Evolutionary conservation across 2,888 invertebrate species (phyloP).

Genomic region (Ecliptopera silaceata): DNA sequence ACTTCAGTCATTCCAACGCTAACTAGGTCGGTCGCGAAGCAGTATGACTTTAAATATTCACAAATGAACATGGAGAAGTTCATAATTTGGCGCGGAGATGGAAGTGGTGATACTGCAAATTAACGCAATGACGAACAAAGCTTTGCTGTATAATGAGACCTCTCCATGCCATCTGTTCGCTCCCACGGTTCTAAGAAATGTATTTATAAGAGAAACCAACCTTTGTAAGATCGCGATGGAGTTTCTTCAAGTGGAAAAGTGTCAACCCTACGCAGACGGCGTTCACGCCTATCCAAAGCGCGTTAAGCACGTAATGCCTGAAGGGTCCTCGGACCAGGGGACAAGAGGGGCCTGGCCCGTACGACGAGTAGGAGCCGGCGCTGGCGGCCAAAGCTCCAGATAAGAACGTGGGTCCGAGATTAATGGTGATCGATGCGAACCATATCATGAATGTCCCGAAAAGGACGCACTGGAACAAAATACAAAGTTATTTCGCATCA

Average conservation of each 20-base stretch:
- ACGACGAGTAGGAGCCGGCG: constrained; percentile 87
- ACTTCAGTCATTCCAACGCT: constrained; percentile 47
- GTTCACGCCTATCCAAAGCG: constrained; percentile 95
- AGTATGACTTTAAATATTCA: constrained; percentile 51
- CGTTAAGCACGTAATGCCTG: constrained; percentile 94
- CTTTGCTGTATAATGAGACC: constrained; percentile 46
- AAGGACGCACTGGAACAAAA: constrained; percentile 89
- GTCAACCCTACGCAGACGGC: constrained; percentile 93
- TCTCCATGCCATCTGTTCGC: constrained; percentile 59
- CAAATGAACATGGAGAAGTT: constrained; percentile 65
- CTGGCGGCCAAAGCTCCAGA: constrained; percentile 92
- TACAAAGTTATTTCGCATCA: constrained; percentile 13
- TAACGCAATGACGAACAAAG: constrained; percentile 47
- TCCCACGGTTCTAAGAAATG: constrained; percentile 29
- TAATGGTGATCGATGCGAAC: constrained; percentile 95
- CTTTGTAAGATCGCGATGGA: constrained; percentile 92
- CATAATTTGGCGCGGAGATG: constrained; percentile 48
- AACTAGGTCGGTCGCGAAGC: constrained; percentile 51
- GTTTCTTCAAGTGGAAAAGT: constrained; percentile 90
- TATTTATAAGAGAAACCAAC: constrained; percentile 55
- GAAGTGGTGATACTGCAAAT: constrained; percentile 50
- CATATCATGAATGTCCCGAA: constrained; percentile 97
- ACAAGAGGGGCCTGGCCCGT: constrained; percentile 89
- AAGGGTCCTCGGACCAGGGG: constrained; percentile 94
- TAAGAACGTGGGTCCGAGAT: constrained; percentile 93